A percentile compares a stretch with the other conserved stretches of the same genome.
Evolutionary conservation across 2,113 vertebrate species (phyloP).

Genomic region (Hydrochoerus hydrochaeris): DNA sequence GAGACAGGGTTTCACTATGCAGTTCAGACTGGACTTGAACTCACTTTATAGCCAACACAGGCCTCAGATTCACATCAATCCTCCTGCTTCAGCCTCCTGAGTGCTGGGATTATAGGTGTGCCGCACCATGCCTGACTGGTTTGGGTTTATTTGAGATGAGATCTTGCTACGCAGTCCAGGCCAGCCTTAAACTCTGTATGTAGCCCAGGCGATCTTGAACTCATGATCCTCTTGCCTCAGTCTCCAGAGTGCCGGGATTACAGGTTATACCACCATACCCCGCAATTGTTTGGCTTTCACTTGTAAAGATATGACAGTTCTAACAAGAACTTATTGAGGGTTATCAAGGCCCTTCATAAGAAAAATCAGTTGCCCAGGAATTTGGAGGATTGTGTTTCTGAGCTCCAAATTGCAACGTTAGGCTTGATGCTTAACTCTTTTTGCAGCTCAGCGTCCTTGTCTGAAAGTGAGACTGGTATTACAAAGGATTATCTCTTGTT

Average conservation of each 20-base stretch:
- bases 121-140: not conserved
- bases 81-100: not conserved
- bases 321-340: not conserved
- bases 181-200: not conserved
- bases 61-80: not conserved
- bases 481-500: not conserved
- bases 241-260: not conserved
- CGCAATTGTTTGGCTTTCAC: not conserved
- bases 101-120: not conserved
- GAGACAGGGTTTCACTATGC: not conserved
- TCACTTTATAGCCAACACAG: too few species aligned
- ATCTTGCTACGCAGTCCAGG: not conserved
- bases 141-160: not conserved
- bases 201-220: not conserved
- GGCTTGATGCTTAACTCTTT: not conserved
- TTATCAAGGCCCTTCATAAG: not conserved
- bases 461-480: not conserved
- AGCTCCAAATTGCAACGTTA: not conserved
- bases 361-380: not conserved
- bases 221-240: not conserved
- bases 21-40: not conserved
- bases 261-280: not conserved
- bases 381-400: not conserved
- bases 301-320: not conserved
- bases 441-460: not conserved